Conservation (phyloP, 2,888 invertebrate species). For the Oeneis ivallda region DNA sequence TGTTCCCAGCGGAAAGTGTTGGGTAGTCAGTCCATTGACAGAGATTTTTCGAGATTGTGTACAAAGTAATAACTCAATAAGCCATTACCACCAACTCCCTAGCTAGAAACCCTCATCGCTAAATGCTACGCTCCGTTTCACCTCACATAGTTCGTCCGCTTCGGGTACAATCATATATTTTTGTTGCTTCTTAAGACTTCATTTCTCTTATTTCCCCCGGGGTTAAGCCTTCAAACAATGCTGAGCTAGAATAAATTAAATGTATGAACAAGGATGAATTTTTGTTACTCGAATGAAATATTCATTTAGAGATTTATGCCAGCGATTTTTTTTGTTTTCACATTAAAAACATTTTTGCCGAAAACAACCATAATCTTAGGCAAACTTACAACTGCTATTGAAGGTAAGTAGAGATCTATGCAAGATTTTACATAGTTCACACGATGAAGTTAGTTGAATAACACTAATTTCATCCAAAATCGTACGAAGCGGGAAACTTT, state of each 20-base stretch:
- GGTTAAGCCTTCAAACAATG: slow-evolving; percentile 24
- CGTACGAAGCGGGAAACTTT: too few species aligned
- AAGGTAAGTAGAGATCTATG: too few species aligned
- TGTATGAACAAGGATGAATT: slow-evolving; percentile 3
- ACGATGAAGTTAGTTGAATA: too few species aligned
- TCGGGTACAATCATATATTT: slow-evolving; percentile 36
- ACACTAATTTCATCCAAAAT: too few species aligned
- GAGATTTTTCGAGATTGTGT: too few species aligned
- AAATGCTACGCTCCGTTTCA: slow-evolving; percentile 61
- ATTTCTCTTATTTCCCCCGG: slow-evolving; percentile 35
- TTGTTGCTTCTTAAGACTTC: slow-evolving; percentile 30
- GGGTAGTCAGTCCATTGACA: too few species aligned
- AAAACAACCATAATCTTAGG: background rate
- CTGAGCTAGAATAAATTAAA: slow-evolving; percentile 19
- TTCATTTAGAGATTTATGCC: background rate
- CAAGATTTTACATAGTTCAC: too few species aligned
- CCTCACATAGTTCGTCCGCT: slow-evolving; percentile 58
- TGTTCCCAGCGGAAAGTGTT: too few species aligned
- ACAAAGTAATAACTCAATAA: too few species aligned
- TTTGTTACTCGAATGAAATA: slow-evolving; percentile 1
- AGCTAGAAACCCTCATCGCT: slow-evolving; percentile 61
- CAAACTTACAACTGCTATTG: too few species aligned
- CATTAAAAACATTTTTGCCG: background rate
- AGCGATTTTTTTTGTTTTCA: background rate
- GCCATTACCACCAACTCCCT: too few species aligned